Base-by-base conservation (phyloP, 2,113 vertebrate genomes). In the Rhinoptilus africanus region DNA sequence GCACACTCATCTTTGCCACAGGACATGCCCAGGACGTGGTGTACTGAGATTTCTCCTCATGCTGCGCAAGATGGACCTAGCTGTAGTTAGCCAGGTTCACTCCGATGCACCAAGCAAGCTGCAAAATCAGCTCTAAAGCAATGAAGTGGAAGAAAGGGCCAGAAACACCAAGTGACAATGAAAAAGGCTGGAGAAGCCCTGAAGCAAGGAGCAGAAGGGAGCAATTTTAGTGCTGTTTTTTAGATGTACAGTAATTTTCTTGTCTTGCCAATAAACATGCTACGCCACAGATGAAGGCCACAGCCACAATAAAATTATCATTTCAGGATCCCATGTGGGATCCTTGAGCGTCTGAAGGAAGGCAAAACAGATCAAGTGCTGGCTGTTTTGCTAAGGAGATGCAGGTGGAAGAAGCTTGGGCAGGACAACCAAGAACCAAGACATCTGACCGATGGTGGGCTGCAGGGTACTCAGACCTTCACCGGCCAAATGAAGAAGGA, bases 361-460 rank as follows among this genome's bases (percentile, higher is more conserved):
- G 22, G 41, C 51, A 41, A 12, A 11, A 3, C 2, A 1, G 24
- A 26, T 19, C 35, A 23, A 34, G 59, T 5, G 4, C 41, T 24
- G 66, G 34, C 5, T 37, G 51, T 10, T 77, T 48, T 45, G 23
- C 53, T 72, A 21, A 53, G 54, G n/a, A 85, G 43, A 17, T 32
- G 37, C 60, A 27, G n/a, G 43, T 23, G 56, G 43, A n/a, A 13
- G 54, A 69, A 7, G 32, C 27, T 8, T 39, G 32, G 43, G 37
- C 1, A 2, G 48, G 48, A 76, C 6, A 19, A 39, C 19, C 28
- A 16, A 62, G 43, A 54, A 64, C 12, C 1, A 2, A 32, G 45
- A 32, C 8, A 27, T 4, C 12, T 1, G 0, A 41, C 6, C 0
- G 4, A 34, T 1, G 1, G 21, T 2, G 12, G 54, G 48, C 27